Base-by-base conservation (phyloP, 2,888 invertebrate species). In the Halocaridina rubra region DNA sequence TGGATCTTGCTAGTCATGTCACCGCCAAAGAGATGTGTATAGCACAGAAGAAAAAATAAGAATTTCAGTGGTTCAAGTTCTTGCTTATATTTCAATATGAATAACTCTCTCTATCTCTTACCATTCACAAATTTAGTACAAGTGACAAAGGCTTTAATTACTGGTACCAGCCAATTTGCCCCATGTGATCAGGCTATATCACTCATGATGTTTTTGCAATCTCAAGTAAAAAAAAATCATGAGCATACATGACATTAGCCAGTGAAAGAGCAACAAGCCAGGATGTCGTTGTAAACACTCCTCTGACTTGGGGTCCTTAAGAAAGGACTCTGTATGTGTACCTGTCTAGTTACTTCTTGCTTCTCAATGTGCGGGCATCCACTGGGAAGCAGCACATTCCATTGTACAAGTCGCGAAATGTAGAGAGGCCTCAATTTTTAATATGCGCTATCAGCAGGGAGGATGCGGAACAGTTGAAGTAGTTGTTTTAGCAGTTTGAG, bases 1-100 rank as follows among this genome's bases (percentile, higher is more conserved):
- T 84, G 84, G 84, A 79, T 79, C 74, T 84, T 84, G 84, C 84
- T 84, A 84, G 84, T 84, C 84, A 84, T 79, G 74, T 78, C 84
- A 84, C 84, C 84, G 64, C 84, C 84, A 84, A 84, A 84, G 84
- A 84, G 79, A n/a, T n/a, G n/a, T 79, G 67, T 76, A 78, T 84
- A 84, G 84, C 30, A 74, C 79, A 72, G 74, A n/a, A n/a, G n/a
- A n/a, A n/a, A n/a, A n/a, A n/a, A n/a, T n/a, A n/a, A n/a, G n/a
- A n/a, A 84, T 79, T 84, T 39, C 82, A 82, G 82, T 82, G 82
- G 82, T 84, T 84, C 79, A 77, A 82, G 57, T 24, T 72, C 72
- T 67, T 84, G 59, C 53, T 77, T 76, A 33, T 24, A 72, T 74
- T 74, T 71, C 79, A 72, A 74, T 19, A 10, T 46, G 10, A 46